Evolutionary conservation across 2,888 invertebrate species (phyloP), one percentile per base, ranked within the genome.

Genomic region (Hirtodrosophila duncani): DNA sequence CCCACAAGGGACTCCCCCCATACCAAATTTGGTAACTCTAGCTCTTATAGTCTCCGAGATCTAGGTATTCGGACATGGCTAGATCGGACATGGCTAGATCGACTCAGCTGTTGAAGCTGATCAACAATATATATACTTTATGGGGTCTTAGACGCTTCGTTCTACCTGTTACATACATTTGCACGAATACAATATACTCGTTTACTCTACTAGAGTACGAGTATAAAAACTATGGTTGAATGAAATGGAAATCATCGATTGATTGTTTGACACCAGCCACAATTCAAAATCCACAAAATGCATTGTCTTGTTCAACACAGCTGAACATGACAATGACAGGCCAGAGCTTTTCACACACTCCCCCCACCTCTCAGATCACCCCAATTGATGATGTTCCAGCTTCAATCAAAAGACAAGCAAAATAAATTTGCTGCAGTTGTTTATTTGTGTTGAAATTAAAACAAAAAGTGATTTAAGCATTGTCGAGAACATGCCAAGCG

Each of bases 261-360:
- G 58, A 66, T 61, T 57, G 58, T 61, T 57, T 61, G n/a, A 2
- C 2, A 26, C 3, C 10, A 26, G 10, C 7, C 10, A n/a, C n/a
- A n/a, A n/a, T n/a, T n/a, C n/a, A n/a, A 23, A 20, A 36, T 21
- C 13, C 23, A 18, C 29, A 13, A 14, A n/a, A 10, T 49, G 53
- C 49, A 51, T 48, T 52, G 50, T 38, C 38, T 18, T 31, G 49
- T 49, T 26, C 49, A 37, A 51, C 50, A 51, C 10, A 10, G 58
- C 60, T 56, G 33, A 33, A 71, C 72, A 68, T 51, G 72, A 68
- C 72, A 68, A 68, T 53, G 57, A 45, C 68, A 68, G 33, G 29
- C 43, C 23, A 24, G 23, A 37, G 16, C 23, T 44, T 42, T 43
- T 56, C 46, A 46, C 38, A 36, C 33, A 37, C 30, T 20, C 30